Evolutionary conservation across 2,797 vertebrate species (phyloP), one percentile per base, ranked within the genome.

Genomic region (Menidia menidia): DNA sequence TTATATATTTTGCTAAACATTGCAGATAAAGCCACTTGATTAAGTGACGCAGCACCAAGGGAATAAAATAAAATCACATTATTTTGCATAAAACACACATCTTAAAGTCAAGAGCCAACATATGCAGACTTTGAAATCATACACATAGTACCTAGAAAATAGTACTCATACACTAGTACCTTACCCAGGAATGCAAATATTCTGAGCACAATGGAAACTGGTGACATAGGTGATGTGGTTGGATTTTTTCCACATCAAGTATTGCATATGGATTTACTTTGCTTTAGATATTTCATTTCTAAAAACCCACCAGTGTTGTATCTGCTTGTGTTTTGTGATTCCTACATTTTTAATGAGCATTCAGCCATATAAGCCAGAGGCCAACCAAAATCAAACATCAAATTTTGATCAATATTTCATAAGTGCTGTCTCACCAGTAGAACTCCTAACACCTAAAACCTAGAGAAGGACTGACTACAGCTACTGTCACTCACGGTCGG

Each of bases 1-100:
- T 66, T 44, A 51, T 4, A 71, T 59, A 64, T 55, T 47, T 33
- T 48, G 16, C 16, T 18, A 19, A 18, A 57, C 33, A 41, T 57
- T 39, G 0, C 25, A 25, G 25, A 25, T 25, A 50, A 62, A 64
- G 5, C 11, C 41, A 25, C 31, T 5, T 8, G 42, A 4, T 42
- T 42, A 30, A 58, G 1, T 2, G 31, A 18, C 52, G 68, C 30
- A 59, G 30, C 39, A 3, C 48, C 14, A 30, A n/a, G n/a, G 16
- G 16, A 47, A 47, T 7, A 2, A n/a, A 47, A 7, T 16, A 47
- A 47, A 47, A 48, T 48, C 6, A 18, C n/a, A 2, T n/a, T 48
- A 8, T 48, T 48, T 2, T 18, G 10, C 45, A n/a, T 15, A 47
- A 47, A 47, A 16, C 6, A 6, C 2, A 47, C 9, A 18, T 18